phyloP scores from a whole-genome alignment of 2,888 invertebrate species.

The Palloptera scutellata region DNA sequence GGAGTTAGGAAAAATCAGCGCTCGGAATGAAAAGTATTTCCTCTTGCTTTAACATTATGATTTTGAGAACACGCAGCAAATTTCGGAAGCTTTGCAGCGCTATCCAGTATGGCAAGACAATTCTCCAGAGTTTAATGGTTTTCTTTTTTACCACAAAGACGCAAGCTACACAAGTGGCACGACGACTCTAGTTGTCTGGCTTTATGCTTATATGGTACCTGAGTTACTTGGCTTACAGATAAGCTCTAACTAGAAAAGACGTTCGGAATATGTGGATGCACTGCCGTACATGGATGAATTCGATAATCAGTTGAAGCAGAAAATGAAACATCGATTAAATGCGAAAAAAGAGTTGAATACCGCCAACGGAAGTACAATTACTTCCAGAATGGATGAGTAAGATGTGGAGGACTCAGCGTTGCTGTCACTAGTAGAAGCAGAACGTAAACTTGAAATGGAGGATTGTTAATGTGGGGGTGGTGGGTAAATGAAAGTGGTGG shows the following conservation, averaged over 20 bases:
- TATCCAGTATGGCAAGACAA: conserved; percentile 59
- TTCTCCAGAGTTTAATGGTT: conserved; percentile 76
- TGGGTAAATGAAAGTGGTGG: too few species aligned
- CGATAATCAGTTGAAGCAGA: conserved; percentile 56
- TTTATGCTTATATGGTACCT: conserved; percentile 87
- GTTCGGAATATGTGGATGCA: conserved; percentile 66
- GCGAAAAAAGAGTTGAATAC: neutral
- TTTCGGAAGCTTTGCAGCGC: conserved; percentile 47
- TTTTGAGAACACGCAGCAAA: conserved; percentile 49
- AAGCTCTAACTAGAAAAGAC: conserved; percentile 64
- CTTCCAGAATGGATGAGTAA: neutral
- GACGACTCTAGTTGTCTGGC: conserved; percentile 92
- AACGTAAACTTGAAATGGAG: neutral
- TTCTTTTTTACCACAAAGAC: conserved; percentile 89
- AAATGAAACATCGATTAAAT: conserved; percentile 11
- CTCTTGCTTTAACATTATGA: conserved; percentile 48
- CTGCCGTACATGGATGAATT: conserved; percentile 67
- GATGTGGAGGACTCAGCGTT: neutral
- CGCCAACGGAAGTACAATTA: neutral
- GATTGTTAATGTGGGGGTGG: neutral
- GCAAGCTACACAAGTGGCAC: conserved; percentile 80
- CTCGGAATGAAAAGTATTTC: conserved; percentile 47
- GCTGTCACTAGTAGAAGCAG: neutral
- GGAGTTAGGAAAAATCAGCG: conserved; percentile 30
- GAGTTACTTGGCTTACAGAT: conserved; percentile 69